Conservation (phyloP, 2,797 vertebrate genomes). For the Poeciliopsis gracilis region DNA sequence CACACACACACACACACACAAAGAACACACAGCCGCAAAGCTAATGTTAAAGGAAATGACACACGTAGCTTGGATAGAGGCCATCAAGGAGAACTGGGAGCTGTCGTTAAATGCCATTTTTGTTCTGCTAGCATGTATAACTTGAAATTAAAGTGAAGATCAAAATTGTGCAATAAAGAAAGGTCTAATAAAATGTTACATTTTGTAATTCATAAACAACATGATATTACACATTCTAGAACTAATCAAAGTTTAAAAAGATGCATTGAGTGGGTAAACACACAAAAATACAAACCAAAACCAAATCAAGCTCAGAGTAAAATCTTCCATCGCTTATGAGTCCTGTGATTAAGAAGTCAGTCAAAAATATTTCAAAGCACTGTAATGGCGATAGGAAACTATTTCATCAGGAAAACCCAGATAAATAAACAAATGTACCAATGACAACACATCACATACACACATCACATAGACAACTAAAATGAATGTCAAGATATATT, state of each 20-base stretch:
- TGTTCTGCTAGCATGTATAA: too few species aligned
- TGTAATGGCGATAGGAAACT: not conserved
- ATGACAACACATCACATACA: too few species aligned
- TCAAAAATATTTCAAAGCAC: not conserved
- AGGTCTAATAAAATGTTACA: not conserved
- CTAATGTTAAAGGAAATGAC: too few species aligned
- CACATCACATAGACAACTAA: not conserved
- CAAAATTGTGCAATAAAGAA: not conserved
- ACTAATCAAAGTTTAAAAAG: not conserved
- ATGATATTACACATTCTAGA: not conserved
- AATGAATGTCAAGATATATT: not conserved
- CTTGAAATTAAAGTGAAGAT: not conserved
- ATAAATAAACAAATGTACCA: too few species aligned
- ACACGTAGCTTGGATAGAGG: too few species aligned
- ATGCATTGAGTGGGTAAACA: not conserved
- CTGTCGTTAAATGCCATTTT: too few species aligned
- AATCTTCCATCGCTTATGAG: not conserved
- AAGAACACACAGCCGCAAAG: too few species aligned
- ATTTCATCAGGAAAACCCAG: not conserved
- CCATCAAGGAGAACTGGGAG: too few species aligned
- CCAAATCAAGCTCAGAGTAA: not conserved
- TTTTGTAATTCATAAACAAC: too few species aligned
- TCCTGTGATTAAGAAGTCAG: not conserved
- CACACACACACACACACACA: too few species aligned
- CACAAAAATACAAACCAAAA: not conserved